Conservation (phyloP, 2,888 invertebrate genomes). For the Tenthredo notha region DNA sequence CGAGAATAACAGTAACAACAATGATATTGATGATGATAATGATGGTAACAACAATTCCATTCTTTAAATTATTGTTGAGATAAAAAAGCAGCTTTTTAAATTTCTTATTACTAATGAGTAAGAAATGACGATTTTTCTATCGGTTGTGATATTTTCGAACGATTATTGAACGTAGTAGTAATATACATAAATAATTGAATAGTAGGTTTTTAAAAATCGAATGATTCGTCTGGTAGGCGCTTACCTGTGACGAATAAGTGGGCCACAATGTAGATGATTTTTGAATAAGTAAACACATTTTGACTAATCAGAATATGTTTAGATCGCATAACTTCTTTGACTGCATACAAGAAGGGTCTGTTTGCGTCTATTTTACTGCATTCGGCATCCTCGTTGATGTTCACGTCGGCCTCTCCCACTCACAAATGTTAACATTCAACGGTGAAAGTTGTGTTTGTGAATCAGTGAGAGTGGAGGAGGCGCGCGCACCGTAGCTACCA, state of each 20-base stretch:
- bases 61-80: not conserved
- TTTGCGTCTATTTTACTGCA: not conserved
- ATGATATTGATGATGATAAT: not conserved
- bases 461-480: not conserved
- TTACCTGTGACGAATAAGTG: conserved; percentile 37
- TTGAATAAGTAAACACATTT: conserved; percentile 32
- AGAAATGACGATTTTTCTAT: not conserved
- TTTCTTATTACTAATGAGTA: not conserved
- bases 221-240: not conserved
- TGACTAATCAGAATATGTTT: not conserved
- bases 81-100: not conserved
- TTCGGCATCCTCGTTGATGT: not conserved
- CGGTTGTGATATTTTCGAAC: not conserved
- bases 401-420: conserved; percentile 34
- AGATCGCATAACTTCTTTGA: conserved; percentile 34
- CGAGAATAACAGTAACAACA: not conserved
- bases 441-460: conserved; percentile 8
- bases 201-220: not conserved
- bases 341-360: conserved; percentile 7
- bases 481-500: not conserved
- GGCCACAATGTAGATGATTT: conserved; percentile 33
- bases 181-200: not conserved
- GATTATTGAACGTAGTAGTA: conserved; percentile 5
- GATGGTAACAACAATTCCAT: not conserved
- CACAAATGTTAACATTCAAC: conserved; percentile 22